Evolutionary conservation across 2,888 invertebrate species (phyloP), one percentile per base, ranked within the genome.

Genomic region (Atethmia centrago): DNA sequence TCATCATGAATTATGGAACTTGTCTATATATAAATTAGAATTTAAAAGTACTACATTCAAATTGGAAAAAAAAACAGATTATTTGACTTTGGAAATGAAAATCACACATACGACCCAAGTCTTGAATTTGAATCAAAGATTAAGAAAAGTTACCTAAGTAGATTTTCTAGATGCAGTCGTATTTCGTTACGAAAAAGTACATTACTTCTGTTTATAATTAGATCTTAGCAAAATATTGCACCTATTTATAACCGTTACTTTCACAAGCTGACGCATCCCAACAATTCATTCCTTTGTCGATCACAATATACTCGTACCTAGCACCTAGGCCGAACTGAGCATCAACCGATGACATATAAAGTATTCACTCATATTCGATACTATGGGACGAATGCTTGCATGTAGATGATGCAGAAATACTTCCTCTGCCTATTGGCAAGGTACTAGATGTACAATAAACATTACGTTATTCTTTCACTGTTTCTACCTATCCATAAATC

Each of bases 271-370:
- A 77, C 53, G 25, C 64, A 68, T 65, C 56, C 31, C 16, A 62
- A 70, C 65, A 73, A 77, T 81, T 56, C 0, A 72, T 81, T 77
- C 66, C 31, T 59, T 67, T 77, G 59, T 53, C 69, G 64, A 59
- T 70, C 45, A 69, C 70, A 72, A 67, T 58, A 69, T 77, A 62
- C n/a, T n/a, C n/a, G n/a, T n/a, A n/a, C 45, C 70, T 81, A 69
- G 72, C 71, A 80, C 42, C 51, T 40, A 19, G 14, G n/a, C 53
- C 63, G 14, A 66, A 49, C 28, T 53, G 47, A 61, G 25, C 19
- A 62, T 63, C 61, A 62, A 16, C 16, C 19, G 77, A 70, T 71
- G 73, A 69, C 69, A 62, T 55, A 49, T 53, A 56, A 42, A 71
- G 19, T 56, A 62, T 51, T 65, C 65, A 66, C 51, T 59, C 68